Conservation (phyloP, 2,797 vertebrate genomes). For the Myiotriccus ornatus region DNA sequence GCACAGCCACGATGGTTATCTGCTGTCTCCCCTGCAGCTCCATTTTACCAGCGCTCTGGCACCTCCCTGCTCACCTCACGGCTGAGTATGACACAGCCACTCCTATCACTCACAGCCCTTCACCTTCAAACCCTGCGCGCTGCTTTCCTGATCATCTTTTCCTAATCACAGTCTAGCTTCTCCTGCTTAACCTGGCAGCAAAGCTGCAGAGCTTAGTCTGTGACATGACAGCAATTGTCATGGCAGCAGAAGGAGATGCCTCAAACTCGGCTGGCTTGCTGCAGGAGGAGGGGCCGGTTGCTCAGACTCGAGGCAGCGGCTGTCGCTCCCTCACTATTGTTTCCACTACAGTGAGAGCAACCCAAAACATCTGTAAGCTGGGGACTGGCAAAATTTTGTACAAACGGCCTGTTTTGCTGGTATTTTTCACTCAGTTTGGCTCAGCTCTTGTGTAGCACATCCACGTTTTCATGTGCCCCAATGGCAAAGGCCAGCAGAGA, state of each 20-base stretch:
- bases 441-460: background rate
- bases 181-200: conserved; percentile 15
- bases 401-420: background rate
- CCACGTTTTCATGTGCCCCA: background rate
- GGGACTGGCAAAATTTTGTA: background rate
- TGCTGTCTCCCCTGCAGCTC: background rate
- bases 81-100: background rate
- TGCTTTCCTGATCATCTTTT: background rate
- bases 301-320: background rate
- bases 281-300: conserved; percentile 42
- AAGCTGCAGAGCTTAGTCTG: conserved; percentile 1
- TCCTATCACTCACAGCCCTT: background rate
- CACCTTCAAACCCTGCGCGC: background rate
- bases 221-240: conserved; percentile 33
- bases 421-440: background rate
- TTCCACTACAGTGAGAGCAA: background rate
- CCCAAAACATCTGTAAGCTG: background rate
- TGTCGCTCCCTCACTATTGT: conserved; percentile 24
- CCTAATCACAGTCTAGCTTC: background rate
- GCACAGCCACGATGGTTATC: background rate
- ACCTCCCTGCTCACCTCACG: background rate
- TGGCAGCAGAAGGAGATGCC: conserved; percentile 17
- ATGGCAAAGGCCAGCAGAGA: background rate
- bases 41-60: background rate
- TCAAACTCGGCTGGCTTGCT: background rate